Base-by-base conservation (phyloP, 2,113 vertebrate species). In the Calidris pugnax region DNA sequence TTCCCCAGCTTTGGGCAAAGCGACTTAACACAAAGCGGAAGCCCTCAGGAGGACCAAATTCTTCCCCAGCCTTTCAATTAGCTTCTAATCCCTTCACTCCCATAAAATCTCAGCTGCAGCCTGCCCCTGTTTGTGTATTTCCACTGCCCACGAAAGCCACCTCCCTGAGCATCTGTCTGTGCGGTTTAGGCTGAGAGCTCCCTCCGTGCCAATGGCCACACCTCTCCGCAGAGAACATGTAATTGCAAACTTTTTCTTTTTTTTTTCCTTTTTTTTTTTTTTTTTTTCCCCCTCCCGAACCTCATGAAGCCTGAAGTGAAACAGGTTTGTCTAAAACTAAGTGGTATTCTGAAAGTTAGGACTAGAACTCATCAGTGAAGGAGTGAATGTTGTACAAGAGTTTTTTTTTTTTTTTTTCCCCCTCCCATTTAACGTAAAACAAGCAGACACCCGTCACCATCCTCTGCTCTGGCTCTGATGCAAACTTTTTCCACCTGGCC, bases 401-500 rank as follows among this genome's bases (percentile, higher is more conserved):
- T n/a, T n/a, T 27, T 53, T 53, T 16, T 16, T 28, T 17, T 16
- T 17, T 27, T 17, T 51, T 15, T 51, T 9, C 23, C 15, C 74
- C 78, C 50, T 85, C 71, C 47, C 13, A 2, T 81, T 80, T 55
- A 60, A 48, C 13, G 1, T 78, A 64, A 87, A 55, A 35, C 55
- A 76, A 60, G 74, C 78, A 93, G 91, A 67, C 47, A 30, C 93
- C 93, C 50, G 6, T 85, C 90, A 82, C 81, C 80, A 3, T 39
- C 93, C 89, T 93, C 93, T 37, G 63, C 76, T 30, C 48, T 6
- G 9, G 51, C 80, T 91, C 96, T 88, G 93, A 85, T 84, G 95
- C 78, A 96, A 97, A 85, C 80, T 96, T 98, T 97, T 98, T 93
- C 98, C 97, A 97, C 97, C 97, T 98, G 97, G 97, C 91, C 74